These are phyloP conservation scores for Dromococcyx pavoninus DNA, from an alignment of 2,797 vertebrate genomes.

Conservation along the genomic window DNA sequence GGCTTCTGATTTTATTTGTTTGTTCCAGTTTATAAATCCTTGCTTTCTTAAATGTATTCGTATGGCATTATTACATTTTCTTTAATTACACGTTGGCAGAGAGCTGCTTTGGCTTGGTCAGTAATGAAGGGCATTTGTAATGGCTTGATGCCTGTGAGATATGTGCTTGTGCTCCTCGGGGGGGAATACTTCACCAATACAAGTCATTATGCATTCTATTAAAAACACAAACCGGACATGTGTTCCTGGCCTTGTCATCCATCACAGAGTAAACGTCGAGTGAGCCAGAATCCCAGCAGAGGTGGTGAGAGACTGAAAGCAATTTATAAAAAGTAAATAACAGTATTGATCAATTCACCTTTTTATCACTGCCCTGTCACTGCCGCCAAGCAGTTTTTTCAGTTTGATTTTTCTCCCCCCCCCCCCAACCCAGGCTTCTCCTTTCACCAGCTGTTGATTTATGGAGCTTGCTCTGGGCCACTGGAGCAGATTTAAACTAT, in stretches of 20 bases:
- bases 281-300: conserved; percentile 42
- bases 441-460: conserved; percentile 34
- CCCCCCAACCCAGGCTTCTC: neutral
- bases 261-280: conserved; percentile 58
- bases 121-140: conserved; percentile 10
- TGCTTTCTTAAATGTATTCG: conserved; percentile 2
- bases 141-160: neutral
- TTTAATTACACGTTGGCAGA: conserved; percentile 45
- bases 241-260: conserved; percentile 57
- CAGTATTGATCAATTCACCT: conserved; percentile 58
- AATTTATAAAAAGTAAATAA: conserved; percentile 71
- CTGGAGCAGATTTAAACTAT: neutral
- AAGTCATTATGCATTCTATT: conserved; percentile 63
- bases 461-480: conserved; percentile 15
- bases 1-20: neutral
- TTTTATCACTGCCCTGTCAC: conserved; percentile 56
- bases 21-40: neutral
- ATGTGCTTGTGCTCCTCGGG: conserved; percentile 31
- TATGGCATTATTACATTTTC: neutral
- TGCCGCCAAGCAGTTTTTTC: neutral
- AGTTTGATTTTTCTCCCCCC: neutral
- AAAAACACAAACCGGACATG: conserved; percentile 44
- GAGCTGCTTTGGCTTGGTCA: conserved; percentile 37
- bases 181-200: conserved; percentile 59
- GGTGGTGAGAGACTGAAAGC: conserved; percentile 23